These are phyloP conservation scores for Scylla paramamosain DNA, from an alignment of 1,140 invertebrate species.

Conservation along the genomic window DNA sequence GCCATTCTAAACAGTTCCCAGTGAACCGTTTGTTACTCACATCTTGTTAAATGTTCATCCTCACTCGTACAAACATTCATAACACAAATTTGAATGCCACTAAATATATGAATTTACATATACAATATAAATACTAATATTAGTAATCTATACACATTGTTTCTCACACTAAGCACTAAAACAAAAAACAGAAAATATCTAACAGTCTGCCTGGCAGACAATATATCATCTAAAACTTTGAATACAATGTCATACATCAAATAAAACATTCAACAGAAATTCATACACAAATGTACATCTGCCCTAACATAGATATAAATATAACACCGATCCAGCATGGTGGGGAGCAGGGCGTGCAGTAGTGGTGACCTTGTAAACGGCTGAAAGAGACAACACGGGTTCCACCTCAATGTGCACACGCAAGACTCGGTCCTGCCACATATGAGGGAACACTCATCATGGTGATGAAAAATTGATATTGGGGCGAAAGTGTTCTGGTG, in stretches of 20 bases:
- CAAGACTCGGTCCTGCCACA: neutral
- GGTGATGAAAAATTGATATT: neutral
- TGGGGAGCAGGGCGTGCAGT: neutral
- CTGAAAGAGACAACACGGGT: neutral
- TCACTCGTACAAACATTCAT: slow-evolving; percentile 53
- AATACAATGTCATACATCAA: slow-evolving; percentile 30
- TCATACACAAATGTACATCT: neutral
- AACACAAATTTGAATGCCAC: slow-evolving; percentile 69
- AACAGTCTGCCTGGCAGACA: slow-evolving; percentile 53
- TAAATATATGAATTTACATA: slow-evolving; percentile 68
- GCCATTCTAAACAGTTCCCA: neutral
- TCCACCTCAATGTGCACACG: neutral
- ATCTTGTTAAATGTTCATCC: neutral
- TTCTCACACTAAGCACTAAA: slow-evolving; percentile 12
- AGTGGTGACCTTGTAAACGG: neutral
- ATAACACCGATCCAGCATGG: neutral
- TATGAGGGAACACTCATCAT: neutral
- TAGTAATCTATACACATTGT: slow-evolving; percentile 61
- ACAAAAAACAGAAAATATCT: neutral
- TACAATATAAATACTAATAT: slow-evolving; percentile 62
- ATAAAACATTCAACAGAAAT: slow-evolving; percentile 18
- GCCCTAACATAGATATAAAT: slow-evolving; percentile 18
- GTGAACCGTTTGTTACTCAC: neutral
- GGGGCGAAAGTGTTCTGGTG: no score
- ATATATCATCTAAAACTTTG: slow-evolving; percentile 28